Base-by-base conservation (phyloP, 1,140 invertebrate genomes). In the Drosophila arizonae region DNA sequence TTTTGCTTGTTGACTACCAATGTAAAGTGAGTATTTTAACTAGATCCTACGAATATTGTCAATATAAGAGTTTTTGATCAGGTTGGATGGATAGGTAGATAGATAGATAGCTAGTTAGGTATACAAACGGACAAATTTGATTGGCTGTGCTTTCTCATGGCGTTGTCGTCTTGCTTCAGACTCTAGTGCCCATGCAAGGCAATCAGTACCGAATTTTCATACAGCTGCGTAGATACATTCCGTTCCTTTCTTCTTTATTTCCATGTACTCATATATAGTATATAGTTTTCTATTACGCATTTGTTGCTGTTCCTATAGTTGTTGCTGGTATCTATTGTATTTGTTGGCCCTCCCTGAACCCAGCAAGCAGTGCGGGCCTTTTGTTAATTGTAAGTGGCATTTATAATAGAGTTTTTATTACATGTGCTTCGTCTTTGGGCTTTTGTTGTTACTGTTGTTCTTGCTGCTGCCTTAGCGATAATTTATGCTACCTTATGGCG, bases 371-470 rank as follows among this genome's bases (percentile, higher is more conserved):
- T 72, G 64, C 72, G 52, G 72, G 62, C 57, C 67, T 78, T 81
- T 84, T 87, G 75, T 86, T 87, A 86, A 86, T 87, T 86, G 68
- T 86, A 86, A 81, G 68, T 78, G 81, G 78, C 68, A 72, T 62
- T 81, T 86, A 77, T 80, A 84, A 85, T 85, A 77, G 65, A 52
- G 43, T 62, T 81, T 78, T 80, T 77, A 69, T 81, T 71, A 74
- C 72, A 70, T 70, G 60, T 64, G 67, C 70, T 74, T 55, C 71
- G 65, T 68, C 70, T 72, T 68, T 72, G 56, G 62, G 39, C 10
- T 17, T 17, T 17, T 13, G 39, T n/a, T 26, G 67, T 43, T 63
- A 24, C 26, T 26, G 21, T 6, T 13, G 21, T 8, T 33, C 13
- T 30, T 41, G 5, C 28, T 8, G 46, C 61, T 17, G 45, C 50